phyloP scores from a whole-genome alignment of 2,113 vertebrate genomes.

The Natator depressus region DNA sequence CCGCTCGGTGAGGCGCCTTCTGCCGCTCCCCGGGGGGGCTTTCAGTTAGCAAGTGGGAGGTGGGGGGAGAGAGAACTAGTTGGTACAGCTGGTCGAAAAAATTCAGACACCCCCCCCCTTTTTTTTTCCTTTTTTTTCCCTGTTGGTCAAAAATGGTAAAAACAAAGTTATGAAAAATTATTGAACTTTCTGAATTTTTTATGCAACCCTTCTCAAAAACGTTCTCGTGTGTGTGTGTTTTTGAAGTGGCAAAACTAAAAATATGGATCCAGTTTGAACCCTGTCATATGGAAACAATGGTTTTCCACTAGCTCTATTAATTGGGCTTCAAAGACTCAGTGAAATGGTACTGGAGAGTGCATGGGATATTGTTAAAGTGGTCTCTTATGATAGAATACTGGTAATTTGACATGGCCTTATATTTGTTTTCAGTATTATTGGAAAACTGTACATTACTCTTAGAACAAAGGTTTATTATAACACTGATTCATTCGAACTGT shows the following conservation, averaged over 20 bases:
- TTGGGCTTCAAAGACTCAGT: background rate
- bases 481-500: background rate
- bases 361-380: rapidly evolving
- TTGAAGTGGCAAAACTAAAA: too few species aligned
- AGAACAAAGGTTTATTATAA: background rate
- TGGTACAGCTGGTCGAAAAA: background rate
- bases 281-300: background rate
- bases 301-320: background rate
- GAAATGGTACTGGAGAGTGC: background rate
- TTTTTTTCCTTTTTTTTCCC: too few species aligned
- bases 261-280: background rate
- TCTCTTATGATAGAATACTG: background rate
- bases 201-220: too few species aligned
- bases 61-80: too few species aligned
- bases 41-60: background rate
- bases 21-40: background rate
- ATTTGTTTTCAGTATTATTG: background rate
- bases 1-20: too few species aligned
- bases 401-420: rapidly evolving
- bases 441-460: background rate
- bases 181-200: too few species aligned
- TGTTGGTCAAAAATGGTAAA: too few species aligned
- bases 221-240: too few species aligned
- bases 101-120: too few species aligned
- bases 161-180: too few species aligned